These are phyloP conservation scores for Microchirus variegatus DNA, from an alignment of 2,797 vertebrate species.

Conservation along the genomic window DNA sequence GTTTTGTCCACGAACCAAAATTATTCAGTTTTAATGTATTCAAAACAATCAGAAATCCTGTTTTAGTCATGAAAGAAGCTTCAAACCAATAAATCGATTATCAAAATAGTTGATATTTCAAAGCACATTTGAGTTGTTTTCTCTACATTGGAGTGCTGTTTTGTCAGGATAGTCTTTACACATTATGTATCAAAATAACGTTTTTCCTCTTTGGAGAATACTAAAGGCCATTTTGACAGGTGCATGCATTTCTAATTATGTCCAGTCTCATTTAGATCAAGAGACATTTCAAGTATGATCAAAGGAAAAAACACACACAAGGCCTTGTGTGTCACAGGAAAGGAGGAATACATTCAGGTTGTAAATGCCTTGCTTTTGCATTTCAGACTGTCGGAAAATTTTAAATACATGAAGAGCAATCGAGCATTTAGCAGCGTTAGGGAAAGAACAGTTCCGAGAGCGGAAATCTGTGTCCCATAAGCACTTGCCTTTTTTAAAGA, in stretches of 20 bases:
- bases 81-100: too few species aligned
- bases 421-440: conserved; percentile 4
- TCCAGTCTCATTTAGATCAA: conserved; percentile 58
- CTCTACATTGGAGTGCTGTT: too few species aligned
- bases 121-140: too few species aligned
- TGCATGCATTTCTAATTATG: conserved; percentile 29
- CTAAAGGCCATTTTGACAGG: conserved; percentile 15
- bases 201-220: too few species aligned
- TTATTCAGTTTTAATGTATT: too few species aligned
- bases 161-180: too few species aligned
- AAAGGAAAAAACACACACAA: conserved; percentile 46
- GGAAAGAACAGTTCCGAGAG: conserved; percentile 25
- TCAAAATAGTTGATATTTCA: too few species aligned
- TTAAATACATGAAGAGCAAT: conserved; percentile 22
- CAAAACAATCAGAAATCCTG: too few species aligned
- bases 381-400: conserved; percentile 47
- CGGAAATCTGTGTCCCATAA: conserved; percentile 33
- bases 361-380: conserved; percentile 60
- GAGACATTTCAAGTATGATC: conserved; percentile 58
- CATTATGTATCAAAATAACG: too few species aligned
- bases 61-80: too few species aligned
- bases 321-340: conserved; percentile 34
- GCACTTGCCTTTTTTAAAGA: conserved; percentile 28
- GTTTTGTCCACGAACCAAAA: too few species aligned
- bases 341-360: conserved; percentile 51